Percentiles rank a stretch among this genome's conserved stretches.
Conservation (phyloP, 2,113 vertebrate species). For the Plestiodon gilberti region DNA sequence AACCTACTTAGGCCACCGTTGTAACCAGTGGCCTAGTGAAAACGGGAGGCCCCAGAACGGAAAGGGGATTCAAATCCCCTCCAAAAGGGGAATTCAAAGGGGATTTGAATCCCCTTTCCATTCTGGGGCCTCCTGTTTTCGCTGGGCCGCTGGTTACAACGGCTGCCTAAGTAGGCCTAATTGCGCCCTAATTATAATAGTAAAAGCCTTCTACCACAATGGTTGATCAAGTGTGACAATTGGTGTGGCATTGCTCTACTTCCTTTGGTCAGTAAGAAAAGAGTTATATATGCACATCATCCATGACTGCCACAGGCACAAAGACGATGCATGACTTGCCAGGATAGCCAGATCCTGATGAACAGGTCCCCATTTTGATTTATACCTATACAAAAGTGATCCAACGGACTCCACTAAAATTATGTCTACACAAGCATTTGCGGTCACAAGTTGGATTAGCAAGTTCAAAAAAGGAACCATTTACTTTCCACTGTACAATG, state of each 20-base stretch:
- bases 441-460: not conserved
- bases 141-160: too few relatives aligned
- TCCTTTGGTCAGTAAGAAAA: not conserved
- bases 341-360: not conserved
- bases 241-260: not conserved
- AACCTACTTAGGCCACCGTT: too few relatives aligned
- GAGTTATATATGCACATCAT: too few relatives aligned
- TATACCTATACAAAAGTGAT: not conserved
- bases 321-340: not conserved
- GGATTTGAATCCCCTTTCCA: too few relatives aligned
- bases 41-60: too few relatives aligned
- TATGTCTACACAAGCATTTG: not conserved
- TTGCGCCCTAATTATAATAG: too few relatives aligned
- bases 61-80: too few relatives aligned
- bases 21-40: too few relatives aligned
- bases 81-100: too few relatives aligned
- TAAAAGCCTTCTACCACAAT: not conserved
- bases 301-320: not conserved
- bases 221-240: not conserved
- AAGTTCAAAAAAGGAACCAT: not conserved
- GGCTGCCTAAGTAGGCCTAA: too few relatives aligned
- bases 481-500: not conserved
- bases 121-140: too few relatives aligned
- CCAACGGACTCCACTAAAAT: not conserved
- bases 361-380: not conserved